These are phyloP conservation scores for Physella acuta DNA, from an alignment of 1,140 invertebrate species.

Conservation along the genomic window DNA sequence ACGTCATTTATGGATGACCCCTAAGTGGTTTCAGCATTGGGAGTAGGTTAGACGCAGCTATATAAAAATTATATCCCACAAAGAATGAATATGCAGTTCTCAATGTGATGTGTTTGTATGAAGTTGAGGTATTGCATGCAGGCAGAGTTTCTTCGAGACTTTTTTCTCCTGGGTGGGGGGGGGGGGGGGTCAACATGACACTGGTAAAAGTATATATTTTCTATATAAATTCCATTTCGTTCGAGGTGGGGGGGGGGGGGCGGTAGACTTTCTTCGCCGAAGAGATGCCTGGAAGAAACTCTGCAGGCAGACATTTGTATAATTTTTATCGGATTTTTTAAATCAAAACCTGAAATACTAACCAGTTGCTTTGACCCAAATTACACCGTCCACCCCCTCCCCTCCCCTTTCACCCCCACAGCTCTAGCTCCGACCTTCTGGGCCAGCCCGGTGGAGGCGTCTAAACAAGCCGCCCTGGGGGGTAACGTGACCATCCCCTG, in stretches of 20 bases:
- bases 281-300: neutral
- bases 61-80: no score
- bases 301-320: neutral
- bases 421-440: constrained; percentile 86
- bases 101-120: no score
- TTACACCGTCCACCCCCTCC: no score
- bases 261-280: neutral
- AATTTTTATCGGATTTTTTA: neutral
- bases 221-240: neutral
- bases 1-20: no score
- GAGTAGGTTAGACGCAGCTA: no score
- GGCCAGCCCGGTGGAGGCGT: constrained; percentile 82
- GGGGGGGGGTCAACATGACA: no score
- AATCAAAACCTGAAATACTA: neutral
- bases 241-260: neutral
- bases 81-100: no score
- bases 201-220: no score
- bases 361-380: neutral
- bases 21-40: no score
- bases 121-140: no score
- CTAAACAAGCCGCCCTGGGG: constrained; percentile 85
- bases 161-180: no score
- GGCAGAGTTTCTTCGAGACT: no score
- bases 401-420: constrained; percentile 54
- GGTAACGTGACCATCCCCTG: constrained; percentile 90